Base-by-base conservation (phyloP, 2,888 invertebrate species). In the Leucophenga maculata region DNA sequence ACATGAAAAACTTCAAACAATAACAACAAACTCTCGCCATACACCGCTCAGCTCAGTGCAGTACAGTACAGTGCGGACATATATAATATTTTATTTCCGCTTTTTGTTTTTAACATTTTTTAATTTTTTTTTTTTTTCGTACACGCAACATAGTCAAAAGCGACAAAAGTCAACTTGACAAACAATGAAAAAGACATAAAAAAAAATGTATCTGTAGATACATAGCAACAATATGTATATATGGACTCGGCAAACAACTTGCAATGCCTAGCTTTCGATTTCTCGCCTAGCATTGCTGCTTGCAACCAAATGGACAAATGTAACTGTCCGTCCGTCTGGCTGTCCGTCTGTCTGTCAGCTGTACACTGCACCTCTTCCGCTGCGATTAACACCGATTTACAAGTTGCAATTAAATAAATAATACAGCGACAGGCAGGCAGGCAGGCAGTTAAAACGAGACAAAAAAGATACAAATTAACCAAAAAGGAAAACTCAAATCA, bases 291-390 rank as follows among this genome's bases (percentile, higher is more conserved):
- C 20, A 52, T 20, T 76, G 79, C 78, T 82, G 83, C 82, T 79
- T 78, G 76, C 75, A 79, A 80, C 76, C 82, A 78, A 82, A 77
- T 74, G 78, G 69, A 73, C 65, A n/a, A 68, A 71, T 72, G n/a
- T 54, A 8, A 6, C 20, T 54, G 54, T 54, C 46, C 6, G 46
- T 16, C 16, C n/a, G 50, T 50, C 50, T 16, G 50, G 6, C 50
- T 16, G 50, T 50, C 50, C n/a, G 50, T 50, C 50, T n/a, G 50
- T 50, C 50, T 50, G 50, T 50, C 18, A 13, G 50, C 8, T 8
- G 11, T 39, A 11, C 11, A 39, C 39, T 39, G 39, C 39, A 11
- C 39, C 39, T 39, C 39, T 39, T 39, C 39, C 39, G 39, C 39
- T 39, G 39, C 39, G 39, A 39, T 39, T 39, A 39, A 39, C 39